Conservation (phyloP, 2,888 invertebrate species). For the Gastracanthus pulcherrimus region DNA sequence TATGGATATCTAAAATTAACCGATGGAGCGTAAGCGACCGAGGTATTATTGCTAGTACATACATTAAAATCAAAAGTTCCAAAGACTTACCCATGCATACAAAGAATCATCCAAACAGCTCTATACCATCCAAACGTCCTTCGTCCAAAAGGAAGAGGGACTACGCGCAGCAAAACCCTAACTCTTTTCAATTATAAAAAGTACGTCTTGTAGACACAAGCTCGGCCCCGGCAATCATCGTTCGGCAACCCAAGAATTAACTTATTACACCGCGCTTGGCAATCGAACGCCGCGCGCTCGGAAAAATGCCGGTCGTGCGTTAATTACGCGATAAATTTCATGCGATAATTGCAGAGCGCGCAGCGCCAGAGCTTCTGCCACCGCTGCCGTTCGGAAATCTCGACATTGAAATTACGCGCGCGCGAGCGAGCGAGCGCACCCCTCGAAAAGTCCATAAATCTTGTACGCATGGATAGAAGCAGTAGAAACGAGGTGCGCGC, state of each 20-base stretch:
- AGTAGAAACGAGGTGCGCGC: neutral
- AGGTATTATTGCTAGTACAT: too few relatives aligned
- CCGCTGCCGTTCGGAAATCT: conserved; percentile 39
- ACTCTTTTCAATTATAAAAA: conserved; percentile 16
- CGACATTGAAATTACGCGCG: conserved; percentile 56
- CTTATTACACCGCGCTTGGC: conserved; percentile 27
- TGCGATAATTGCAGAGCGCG: conserved; percentile 50
- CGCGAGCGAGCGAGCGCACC: conserved; percentile 29
- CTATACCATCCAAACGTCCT: too few relatives aligned
- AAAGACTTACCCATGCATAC: too few relatives aligned
- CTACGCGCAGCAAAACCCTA: too few relatives aligned
- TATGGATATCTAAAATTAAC: too few relatives aligned
- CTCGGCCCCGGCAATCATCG: conserved; percentile 27
- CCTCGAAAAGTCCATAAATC: conserved; percentile 47
- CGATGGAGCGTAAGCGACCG: too few relatives aligned
- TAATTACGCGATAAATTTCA: conserved; percentile 53
- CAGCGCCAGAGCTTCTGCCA: conserved; percentile 54
- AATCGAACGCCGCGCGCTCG: conserved; percentile 5
- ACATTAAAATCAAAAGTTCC: too few relatives aligned
- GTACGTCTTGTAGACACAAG: conserved; percentile 23
- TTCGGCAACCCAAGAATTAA: conserved; percentile 31
- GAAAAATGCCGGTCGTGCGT: conserved; percentile 26
- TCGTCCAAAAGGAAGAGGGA: too few relatives aligned
- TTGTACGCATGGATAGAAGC: neutral
- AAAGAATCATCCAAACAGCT: too few relatives aligned